These are phyloP conservation scores for Crenichthys baileyi DNA, from an alignment of 2,797 vertebrate species.

Conservation along the genomic window DNA sequence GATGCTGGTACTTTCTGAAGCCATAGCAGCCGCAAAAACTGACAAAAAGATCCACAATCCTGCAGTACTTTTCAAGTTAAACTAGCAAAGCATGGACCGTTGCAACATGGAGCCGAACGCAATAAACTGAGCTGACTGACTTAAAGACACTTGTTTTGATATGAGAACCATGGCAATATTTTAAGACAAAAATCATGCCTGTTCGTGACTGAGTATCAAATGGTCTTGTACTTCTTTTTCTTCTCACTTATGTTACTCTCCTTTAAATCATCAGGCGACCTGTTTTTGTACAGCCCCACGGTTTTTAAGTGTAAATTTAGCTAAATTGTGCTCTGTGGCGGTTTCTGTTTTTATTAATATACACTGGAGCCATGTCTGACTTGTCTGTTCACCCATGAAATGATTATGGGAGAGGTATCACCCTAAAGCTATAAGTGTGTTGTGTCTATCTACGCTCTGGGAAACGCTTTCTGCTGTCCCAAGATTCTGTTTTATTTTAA, in stretches of 20 bases:
- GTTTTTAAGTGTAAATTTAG: slow-evolving; percentile 81
- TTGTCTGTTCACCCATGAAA: slow-evolving; percentile 66
- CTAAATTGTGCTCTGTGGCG: slow-evolving; percentile 80
- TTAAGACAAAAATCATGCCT: slow-evolving; percentile 73
- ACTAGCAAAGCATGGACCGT: slow-evolving; percentile 80
- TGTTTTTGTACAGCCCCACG: slow-evolving; percentile 76
- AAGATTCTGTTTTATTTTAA: slow-evolving; percentile 42
- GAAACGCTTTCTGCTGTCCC: slow-evolving; percentile 55
- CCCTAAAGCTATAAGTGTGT: slow-evolving; percentile 51
- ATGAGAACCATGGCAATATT: slow-evolving; percentile 82
- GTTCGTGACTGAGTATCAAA: slow-evolving; percentile 75
- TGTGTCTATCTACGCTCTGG: slow-evolving; percentile 51
- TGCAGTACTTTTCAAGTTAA: slow-evolving; percentile 70
- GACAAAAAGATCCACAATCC: slow-evolving; percentile 70
- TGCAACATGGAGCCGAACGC: slow-evolving; percentile 73
- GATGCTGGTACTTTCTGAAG: slow-evolving; percentile 71
- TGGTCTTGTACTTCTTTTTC: slow-evolving; percentile 60
- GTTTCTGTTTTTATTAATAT: slow-evolving; percentile 83
- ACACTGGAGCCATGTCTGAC: slow-evolving; percentile 85
- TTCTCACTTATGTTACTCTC: slow-evolving; percentile 61
- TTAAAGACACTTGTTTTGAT: slow-evolving; percentile 79
- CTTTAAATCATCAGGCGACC: slow-evolving; percentile 60
- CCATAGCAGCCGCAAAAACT: slow-evolving; percentile 72
- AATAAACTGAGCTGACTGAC: slow-evolving; percentile 65
- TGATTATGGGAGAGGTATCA: slow-evolving; percentile 53